phyloP scores from a whole-genome alignment of 2,888 invertebrate species.

The Callimorpha dominula region DNA sequence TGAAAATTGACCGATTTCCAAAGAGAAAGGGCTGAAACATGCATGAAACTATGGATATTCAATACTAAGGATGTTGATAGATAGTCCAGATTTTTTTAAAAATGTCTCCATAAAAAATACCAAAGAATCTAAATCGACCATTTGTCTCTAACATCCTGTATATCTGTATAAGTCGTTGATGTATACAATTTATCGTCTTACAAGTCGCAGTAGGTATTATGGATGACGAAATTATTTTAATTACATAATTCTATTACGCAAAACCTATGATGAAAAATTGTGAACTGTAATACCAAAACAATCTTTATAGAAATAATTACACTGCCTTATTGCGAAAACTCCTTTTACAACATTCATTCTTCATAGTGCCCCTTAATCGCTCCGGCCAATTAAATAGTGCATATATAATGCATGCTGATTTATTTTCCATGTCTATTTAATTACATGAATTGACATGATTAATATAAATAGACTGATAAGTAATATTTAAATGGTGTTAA shows the following conservation, averaged over 20 bases:
- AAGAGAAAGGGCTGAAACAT: too few relatives aligned
- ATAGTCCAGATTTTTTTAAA: too few relatives aligned
- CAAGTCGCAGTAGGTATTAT: background rate
- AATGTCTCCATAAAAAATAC: background rate
- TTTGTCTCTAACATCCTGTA: too few relatives aligned
- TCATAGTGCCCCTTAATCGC: constrained; percentile 7
- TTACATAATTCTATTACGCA: background rate
- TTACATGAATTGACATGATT: constrained; percentile 2
- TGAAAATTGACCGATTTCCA: too few relatives aligned
- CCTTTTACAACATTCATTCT: constrained; percentile 1
- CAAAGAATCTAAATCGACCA: too few relatives aligned
- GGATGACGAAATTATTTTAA: background rate
- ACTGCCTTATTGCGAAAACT: background rate
- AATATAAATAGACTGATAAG: background rate
- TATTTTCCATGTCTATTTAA: background rate
- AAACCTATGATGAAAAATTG: background rate
- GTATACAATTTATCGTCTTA: background rate
- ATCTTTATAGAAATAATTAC: background rate
- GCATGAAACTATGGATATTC: too few relatives aligned
- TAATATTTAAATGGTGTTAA: constrained; percentile 5
- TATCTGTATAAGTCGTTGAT: too few relatives aligned
- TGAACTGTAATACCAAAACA: background rate
- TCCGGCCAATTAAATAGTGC: constrained; percentile 10
- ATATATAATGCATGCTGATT: constrained; percentile 12
- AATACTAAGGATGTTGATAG: too few relatives aligned